These are phyloP conservation scores for Anisognathus igniventris DNA, from an alignment of 2,797 vertebrate species.

Conservation along the genomic window DNA sequence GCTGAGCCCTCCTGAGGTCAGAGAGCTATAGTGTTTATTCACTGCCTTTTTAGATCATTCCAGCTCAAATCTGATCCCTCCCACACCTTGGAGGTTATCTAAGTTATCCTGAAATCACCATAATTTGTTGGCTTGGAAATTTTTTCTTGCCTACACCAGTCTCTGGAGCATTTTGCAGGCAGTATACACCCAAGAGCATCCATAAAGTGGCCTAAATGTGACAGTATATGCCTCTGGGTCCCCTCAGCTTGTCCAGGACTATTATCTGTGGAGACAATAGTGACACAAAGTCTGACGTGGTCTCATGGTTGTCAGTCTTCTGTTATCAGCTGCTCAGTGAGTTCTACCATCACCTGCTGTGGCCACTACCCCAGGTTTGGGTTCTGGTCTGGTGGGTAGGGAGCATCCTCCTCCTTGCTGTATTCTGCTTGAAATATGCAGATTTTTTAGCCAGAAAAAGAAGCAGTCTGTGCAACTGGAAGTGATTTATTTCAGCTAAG, in stretches of 20 bases:
- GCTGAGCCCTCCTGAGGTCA: background rate
- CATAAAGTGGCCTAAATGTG: background rate
- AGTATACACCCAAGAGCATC: background rate
- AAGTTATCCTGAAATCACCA: background rate
- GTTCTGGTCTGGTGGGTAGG: background rate
- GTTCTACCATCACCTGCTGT: background rate
- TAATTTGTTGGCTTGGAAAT: background rate
- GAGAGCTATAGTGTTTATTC: background rate
- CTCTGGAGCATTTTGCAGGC: background rate
- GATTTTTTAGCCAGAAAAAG: background rate
- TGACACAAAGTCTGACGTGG: background rate
- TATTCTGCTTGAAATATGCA: background rate
- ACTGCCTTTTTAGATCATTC: background rate
- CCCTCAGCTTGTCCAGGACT: background rate
- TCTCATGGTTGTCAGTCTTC: background rate
- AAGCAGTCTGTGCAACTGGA: background rate
- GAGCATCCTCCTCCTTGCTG: background rate
- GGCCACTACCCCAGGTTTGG: background rate
- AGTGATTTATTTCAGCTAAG: conserved; percentile 13
- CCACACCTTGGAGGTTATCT: background rate
- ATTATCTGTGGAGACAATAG: background rate
- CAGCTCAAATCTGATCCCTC: background rate
- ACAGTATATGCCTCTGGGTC: background rate
- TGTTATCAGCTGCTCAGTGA: background rate
- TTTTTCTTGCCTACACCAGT: background rate